Percentiles rank a stretch among this genome's conserved stretches.
Conservation (phyloP, 2,888 invertebrate genomes). For the Lasioglossum pauxillum region DNA sequence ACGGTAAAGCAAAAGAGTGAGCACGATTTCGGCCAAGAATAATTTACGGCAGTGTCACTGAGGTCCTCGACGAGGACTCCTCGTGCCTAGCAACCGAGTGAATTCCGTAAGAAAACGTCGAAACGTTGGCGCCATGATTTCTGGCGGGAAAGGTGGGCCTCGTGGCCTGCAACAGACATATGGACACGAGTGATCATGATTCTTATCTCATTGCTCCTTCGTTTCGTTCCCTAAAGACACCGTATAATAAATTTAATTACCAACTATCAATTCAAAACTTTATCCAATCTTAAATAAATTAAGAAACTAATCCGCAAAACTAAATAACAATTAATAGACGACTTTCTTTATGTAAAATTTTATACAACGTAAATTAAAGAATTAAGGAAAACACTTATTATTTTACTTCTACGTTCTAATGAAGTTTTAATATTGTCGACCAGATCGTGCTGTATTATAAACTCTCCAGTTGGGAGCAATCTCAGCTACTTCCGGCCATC, state of each 20-base stretch:
- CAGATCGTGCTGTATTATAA: neutral
- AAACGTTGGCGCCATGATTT: constrained; percentile 48
- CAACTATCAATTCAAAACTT: neutral
- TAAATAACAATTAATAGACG: neutral
- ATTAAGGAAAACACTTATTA: too few species aligned
- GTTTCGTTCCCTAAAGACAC: neutral
- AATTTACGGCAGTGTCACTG: constrained; percentile 28
- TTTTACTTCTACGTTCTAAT: neutral
- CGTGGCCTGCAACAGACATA: constrained; percentile 20
- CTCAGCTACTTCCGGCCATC: neutral
- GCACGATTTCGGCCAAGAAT: constrained; percentile 5
- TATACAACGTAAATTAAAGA: neutral
- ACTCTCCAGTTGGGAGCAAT: neutral
- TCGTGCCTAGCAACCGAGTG: constrained; percentile 49
- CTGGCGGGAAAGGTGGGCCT: constrained; percentile 54
- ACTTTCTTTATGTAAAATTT: neutral
- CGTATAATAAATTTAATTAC: neutral
- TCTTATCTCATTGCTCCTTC: constrained; percentile 20
- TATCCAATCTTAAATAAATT: neutral
- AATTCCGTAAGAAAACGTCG: constrained; percentile 41
- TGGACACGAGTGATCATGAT: constrained; percentile 14
- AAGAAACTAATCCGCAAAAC: neutral
- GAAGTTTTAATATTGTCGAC: neutral
- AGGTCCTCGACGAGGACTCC: constrained; percentile 10
- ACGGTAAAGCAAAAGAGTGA: neutral